Conservation (phyloP, 35 echinoderm and acorn worm genomes). For the Apostichopus japonicus region DNA sequence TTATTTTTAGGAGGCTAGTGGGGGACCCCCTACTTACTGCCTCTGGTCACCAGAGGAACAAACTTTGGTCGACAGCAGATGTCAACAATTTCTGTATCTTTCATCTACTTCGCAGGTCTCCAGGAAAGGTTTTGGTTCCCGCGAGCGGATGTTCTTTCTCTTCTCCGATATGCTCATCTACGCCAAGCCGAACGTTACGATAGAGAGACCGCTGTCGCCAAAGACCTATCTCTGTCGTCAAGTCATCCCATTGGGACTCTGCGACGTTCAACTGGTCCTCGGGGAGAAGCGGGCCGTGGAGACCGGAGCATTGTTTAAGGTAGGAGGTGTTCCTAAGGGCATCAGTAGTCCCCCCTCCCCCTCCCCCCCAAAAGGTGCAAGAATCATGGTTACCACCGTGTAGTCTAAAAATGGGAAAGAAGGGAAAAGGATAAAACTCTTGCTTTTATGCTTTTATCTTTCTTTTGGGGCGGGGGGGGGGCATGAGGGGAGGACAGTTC, state of each 20-base stretch:
- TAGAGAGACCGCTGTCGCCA: constrained; percentile 68
- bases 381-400: too few species aligned
- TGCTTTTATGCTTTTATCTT: too few species aligned
- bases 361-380: too few species aligned
- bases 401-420: too few species aligned
- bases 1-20: too few species aligned
- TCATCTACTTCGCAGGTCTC: constrained; percentile 53
- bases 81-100: not conserved
- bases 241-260: constrained; percentile 62
- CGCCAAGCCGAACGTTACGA: constrained; percentile 70
- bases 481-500: too few species aligned
- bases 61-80: too few species aligned
- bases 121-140: constrained; percentile 77
- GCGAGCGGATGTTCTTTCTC: constrained; percentile 96
- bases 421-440: too few species aligned
- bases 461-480: too few species aligned
- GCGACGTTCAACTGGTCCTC: constrained; percentile 74
- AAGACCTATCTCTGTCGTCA: constrained; percentile 66
- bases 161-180: constrained; percentile 92
- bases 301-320: constrained; percentile 88
- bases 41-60: too few species aligned
- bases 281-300: constrained; percentile 77
- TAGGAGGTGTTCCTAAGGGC: not conserved
- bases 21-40: too few species aligned
- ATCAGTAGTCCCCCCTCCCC: too few species aligned